Evolutionary conservation across 2,797 vertebrate genomes (phyloP).

Genomic region (Aeoliscus strigatus): DNA sequence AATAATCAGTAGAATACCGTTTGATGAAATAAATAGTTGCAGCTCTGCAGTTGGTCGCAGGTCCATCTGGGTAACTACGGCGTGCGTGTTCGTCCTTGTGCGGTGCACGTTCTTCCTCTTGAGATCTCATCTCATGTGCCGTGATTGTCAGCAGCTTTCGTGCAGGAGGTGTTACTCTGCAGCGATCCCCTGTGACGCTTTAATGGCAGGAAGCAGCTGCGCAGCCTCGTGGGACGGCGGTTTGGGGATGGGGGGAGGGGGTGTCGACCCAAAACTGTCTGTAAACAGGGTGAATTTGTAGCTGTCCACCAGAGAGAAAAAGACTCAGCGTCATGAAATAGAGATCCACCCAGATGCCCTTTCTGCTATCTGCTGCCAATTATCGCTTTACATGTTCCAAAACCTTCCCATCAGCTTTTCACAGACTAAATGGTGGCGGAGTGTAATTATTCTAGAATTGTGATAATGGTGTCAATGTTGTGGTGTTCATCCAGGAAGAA

Average conservation of each 20-base stretch:
- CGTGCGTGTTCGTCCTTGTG: conserved; percentile 54
- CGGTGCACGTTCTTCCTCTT: conserved; percentile 14
- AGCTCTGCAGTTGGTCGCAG: conserved; percentile 23
- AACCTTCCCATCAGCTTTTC: too few relatives aligned
- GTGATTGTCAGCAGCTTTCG: conserved; percentile 39
- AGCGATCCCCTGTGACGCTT: conserved; percentile 25
- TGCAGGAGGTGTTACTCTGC: conserved; percentile 29
- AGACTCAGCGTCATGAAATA: too few relatives aligned
- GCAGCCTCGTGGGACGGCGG: conserved; percentile 25
- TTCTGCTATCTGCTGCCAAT: too few relatives aligned
- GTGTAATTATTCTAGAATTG: too few relatives aligned
- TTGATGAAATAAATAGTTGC: too few relatives aligned
- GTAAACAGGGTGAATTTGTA: conserved; percentile 31
- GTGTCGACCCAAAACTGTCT: conserved; percentile 37
- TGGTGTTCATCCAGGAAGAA: too few relatives aligned
- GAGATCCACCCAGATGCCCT: too few relatives aligned
- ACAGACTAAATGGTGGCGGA: too few relatives aligned
- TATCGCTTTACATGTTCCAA: too few relatives aligned
- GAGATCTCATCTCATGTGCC: conserved; percentile 34
- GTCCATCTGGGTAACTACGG: conserved; percentile 38
- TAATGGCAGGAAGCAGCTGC: conserved; percentile 28
- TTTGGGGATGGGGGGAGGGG: conserved; percentile 29
- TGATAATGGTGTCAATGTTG: too few relatives aligned
- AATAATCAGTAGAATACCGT: too few relatives aligned
- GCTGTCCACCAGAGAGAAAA: conserved; percentile 13